These are phyloP conservation scores for Drosophila fungiperda DNA, from an alignment of 2,888 invertebrate species.

Conservation along the genomic window DNA sequence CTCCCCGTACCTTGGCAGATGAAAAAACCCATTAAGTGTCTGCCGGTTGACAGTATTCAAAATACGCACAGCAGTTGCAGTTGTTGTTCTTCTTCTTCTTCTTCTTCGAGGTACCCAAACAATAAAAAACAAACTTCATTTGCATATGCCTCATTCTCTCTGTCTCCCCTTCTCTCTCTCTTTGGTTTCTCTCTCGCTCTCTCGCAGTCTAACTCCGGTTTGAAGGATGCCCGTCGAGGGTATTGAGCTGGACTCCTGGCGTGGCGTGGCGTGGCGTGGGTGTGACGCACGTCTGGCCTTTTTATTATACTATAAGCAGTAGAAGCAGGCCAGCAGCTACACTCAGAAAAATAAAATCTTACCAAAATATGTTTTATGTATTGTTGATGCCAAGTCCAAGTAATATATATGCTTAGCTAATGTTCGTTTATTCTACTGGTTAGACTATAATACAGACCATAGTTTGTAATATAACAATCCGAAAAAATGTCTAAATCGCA, in stretches of 20 bases:
- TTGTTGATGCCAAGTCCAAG: neutral
- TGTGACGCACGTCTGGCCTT: slow-evolving; percentile 67
- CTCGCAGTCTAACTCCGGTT: slow-evolving; percentile 19
- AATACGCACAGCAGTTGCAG: slow-evolving; percentile 54
- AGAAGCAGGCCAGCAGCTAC: slow-evolving; percentile 12
- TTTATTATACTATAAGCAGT: slow-evolving; percentile 65
- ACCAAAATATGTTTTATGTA: neutral
- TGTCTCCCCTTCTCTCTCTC: neutral
- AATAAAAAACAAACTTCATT: slow-evolving; percentile 73
- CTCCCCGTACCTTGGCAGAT: slow-evolving; percentile 40
- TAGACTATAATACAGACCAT: neutral
- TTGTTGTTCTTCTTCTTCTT: slow-evolving; percentile 38
- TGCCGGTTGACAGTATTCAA: slow-evolving; percentile 74
- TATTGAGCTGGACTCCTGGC: slow-evolving; percentile 51
- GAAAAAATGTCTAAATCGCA: neutral
- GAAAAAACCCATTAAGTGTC: slow-evolving; percentile 77
- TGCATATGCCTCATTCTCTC: slow-evolving; percentile 56
- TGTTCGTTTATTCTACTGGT: neutral
- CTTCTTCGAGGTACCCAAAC: slow-evolving; percentile 51
- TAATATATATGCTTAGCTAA: neutral
- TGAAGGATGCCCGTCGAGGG: slow-evolving; percentile 60
- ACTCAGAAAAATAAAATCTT: slow-evolving; percentile 4
- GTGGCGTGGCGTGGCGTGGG: slow-evolving; percentile 54
- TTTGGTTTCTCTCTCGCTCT: slow-evolving; percentile 1
- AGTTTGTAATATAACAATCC: neutral